phyloP scores from a whole-genome alignment of 2,888 invertebrate genomes.

The Polyommatus iphigenia region DNA sequence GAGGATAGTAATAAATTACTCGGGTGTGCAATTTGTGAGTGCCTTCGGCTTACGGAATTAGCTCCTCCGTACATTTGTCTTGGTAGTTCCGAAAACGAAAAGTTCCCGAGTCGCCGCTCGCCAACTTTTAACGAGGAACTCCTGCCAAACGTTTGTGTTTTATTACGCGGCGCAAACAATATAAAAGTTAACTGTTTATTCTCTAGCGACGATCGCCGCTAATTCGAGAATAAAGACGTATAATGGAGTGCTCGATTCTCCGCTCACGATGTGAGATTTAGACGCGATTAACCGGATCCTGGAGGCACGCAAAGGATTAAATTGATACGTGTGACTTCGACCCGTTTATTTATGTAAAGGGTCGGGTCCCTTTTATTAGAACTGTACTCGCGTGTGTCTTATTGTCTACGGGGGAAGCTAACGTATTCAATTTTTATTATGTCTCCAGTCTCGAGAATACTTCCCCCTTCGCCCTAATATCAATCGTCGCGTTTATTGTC shows the following conservation, averaged over 20 bases:
- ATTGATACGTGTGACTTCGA: constrained; percentile 73
- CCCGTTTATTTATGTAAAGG: constrained; percentile 73
- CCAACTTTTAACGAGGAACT: constrained; percentile 26
- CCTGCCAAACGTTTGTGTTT: constrained; percentile 26
- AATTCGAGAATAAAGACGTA: constrained; percentile 47
- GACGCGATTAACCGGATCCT: constrained; percentile 70
- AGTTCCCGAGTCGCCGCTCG: constrained; percentile 21
- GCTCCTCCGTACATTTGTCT: constrained; percentile 24
- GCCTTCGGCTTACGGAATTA: constrained; percentile 31
- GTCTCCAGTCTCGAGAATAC: constrained; percentile 55
- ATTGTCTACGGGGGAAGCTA: constrained; percentile 52
- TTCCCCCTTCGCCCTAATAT: constrained; percentile 37
- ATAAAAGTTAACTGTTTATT: constrained; percentile 26
- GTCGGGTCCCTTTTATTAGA: constrained; percentile 73
- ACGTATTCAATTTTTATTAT: constrained; percentile 59
- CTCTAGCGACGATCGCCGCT: constrained; percentile 28
- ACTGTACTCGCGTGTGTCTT: constrained; percentile 67
- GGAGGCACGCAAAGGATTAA: constrained; percentile 68
- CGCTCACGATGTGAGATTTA: constrained; percentile 61
- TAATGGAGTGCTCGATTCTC: constrained; percentile 74
- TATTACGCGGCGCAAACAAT: constrained; percentile 10
- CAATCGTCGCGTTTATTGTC: constrained; percentile 10
- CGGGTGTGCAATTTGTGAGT: constrained; percentile 33
- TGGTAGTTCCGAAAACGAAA: constrained; percentile 21
- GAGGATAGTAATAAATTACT: constrained; percentile 33